phyloP scores from a whole-genome alignment of 1,140 invertebrate genomes.

The Phenacoccus solenopsis region DNA sequence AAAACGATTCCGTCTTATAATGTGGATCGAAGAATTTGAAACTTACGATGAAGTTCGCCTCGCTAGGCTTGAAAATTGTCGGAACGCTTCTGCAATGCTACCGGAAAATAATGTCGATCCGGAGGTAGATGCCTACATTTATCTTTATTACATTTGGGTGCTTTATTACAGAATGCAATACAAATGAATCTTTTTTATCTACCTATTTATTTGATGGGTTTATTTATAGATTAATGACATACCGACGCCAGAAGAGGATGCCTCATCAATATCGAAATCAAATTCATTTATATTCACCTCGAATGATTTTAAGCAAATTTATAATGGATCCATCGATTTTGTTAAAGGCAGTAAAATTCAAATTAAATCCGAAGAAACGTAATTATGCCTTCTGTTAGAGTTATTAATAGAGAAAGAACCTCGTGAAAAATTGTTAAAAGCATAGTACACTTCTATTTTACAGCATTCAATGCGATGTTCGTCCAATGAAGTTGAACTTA shows the following conservation, averaged over 20 bases:
- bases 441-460: background rate
- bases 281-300: no score
- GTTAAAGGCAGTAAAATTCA: no score
- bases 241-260: no score
- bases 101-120: background rate
- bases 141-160: background rate
- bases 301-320: background rate
- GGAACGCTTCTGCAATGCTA: background rate
- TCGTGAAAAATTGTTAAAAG: no score
- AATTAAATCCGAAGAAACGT: no score
- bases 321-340: background rate
- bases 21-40: slow-evolving; percentile 11
- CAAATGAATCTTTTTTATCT: no score
- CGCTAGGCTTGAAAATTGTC: background rate
- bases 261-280: no score
- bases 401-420: no score
- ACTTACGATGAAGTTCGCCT: background rate
- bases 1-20: background rate
- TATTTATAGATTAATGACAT: no score
- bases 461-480: background rate
- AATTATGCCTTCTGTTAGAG: no score
- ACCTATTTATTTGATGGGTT: no score
- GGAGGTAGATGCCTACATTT: no score
- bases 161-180: background rate
- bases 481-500: background rate